Evolutionary conservation across 2,113 vertebrate species (phyloP), one percentile per base, ranked within the genome.

Genomic region (Nicator chloris): DNA sequence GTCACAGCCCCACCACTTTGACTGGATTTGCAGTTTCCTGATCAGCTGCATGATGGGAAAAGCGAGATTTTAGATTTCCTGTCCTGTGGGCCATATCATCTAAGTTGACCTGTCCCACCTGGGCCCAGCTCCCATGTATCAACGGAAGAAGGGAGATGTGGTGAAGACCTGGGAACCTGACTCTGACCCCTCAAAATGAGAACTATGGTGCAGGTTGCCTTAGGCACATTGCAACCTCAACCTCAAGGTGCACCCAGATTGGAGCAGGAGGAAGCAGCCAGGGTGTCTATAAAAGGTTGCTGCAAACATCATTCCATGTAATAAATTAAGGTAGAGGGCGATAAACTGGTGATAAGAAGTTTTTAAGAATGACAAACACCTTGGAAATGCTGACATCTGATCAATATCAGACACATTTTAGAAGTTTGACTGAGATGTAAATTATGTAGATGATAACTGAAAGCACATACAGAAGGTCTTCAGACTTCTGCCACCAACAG

Each of bases 101-200:
- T 39, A 49, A 59, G 5, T 0, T 59, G 28, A 60, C 22, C 16
- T 33, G 13, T 70, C 12, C 27, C 4, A 44, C 15, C 22, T 27
- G n/a, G 18, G 59, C 6, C 14, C 37, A 63, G 16, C 1, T 69
- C 15, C 26, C n/a, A 6, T 6, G 13, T 47, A 39, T 23, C 10
- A 33, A 5, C 1, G 11, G 13, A 72, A 24, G 26, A 80, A 76
- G 7, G 6, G 7, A 45, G 35, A 39, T 1, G 0, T 21, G 13
- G 7, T 60, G 17, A 82, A 56, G 12, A 61, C 35, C 11, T 57
- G 35, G 35, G 15, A 71, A 66, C 20, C 28, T 70, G 35, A 5
- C 56, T 31, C 12, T 63, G 40, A 6, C 6, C 3, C 10, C 28
- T 68, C 54, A 80, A 42, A 66, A 54, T 56, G 20, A 70, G 28